Conservation (phyloP, 64 coral and sea anemone species). For the Dendrophyllia cribrosa region DNA sequence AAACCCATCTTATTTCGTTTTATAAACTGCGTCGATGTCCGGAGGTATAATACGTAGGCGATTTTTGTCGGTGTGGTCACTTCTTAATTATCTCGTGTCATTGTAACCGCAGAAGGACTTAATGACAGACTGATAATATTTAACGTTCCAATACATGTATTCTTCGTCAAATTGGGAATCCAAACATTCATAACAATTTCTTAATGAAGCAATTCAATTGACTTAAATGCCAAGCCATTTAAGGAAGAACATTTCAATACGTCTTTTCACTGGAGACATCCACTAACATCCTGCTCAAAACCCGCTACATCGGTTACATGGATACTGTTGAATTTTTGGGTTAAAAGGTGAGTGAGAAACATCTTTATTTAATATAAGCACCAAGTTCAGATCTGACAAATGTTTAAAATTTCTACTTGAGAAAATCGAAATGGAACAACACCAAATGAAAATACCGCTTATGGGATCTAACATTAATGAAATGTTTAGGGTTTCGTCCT, state of each 20-base stretch:
- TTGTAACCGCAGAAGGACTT: slow-evolving; percentile 4
- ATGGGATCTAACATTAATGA: too few relatives aligned
- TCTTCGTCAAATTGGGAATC: background rate
- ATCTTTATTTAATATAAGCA: too few relatives aligned
- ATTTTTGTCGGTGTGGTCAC: too few relatives aligned
- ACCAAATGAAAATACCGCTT: too few relatives aligned
- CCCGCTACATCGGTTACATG: background rate
- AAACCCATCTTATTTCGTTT: too few relatives aligned
- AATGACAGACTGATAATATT: slow-evolving; percentile 18
- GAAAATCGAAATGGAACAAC: too few relatives aligned
- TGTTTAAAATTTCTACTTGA: too few relatives aligned
- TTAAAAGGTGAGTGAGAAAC: too few relatives aligned
- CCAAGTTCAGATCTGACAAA: too few relatives aligned
- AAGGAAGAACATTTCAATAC: background rate
- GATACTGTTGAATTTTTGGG: background rate
- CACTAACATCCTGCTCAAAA: background rate
- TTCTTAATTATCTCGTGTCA: background rate
- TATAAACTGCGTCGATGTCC: too few relatives aligned
- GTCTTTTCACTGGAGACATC: background rate
- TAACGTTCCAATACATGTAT: background rate
- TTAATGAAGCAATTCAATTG: background rate
- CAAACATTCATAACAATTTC: background rate
- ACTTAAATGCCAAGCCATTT: background rate
- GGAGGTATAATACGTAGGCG: too few relatives aligned
- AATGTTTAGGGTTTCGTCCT: too few relatives aligned